Conservation (phyloP, 2,113 vertebrate species). For the Equus przewalskii region DNA sequence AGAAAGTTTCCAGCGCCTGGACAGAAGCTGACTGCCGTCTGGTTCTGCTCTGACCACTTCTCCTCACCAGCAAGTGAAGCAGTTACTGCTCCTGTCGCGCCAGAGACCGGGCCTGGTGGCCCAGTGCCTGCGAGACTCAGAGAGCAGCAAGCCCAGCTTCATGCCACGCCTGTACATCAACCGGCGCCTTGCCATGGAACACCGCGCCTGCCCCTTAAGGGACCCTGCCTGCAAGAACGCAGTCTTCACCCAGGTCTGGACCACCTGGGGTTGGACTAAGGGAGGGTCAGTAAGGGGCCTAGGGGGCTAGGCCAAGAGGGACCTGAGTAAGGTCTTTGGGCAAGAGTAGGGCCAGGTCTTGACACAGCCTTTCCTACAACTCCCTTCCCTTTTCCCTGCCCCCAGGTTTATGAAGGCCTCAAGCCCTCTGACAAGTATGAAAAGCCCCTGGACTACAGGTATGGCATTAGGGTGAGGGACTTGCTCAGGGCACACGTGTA, state of each 20-base stretch:
- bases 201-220: constrained; percentile 95
- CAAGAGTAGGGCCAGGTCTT: neutral
- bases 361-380: neutral
- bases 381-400: neutral
- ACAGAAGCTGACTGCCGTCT: neutral
- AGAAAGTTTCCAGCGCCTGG: neutral
- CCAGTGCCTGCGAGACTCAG: constrained; percentile 97
- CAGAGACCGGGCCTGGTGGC: constrained; percentile 95
- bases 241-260: constrained; percentile 95
- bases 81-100: constrained; percentile 97
- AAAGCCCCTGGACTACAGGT: constrained; percentile 98
- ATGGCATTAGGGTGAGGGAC: neutral
- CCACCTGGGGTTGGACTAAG: neutral
- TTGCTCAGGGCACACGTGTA: neutral
- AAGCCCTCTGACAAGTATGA: constrained; percentile 98
- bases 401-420: constrained; percentile 97
- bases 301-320: neutral
- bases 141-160: constrained; percentile 97
- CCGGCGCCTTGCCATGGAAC: constrained; percentile 98
- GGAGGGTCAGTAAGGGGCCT: neutral
- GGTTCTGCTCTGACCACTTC: neutral
- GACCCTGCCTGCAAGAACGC: constrained; percentile 95
- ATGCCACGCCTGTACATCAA: constrained; percentile 99
- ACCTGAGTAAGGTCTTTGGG: neutral
- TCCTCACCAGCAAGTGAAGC: constrained; percentile 93